These are phyloP conservation scores for Trichosurus vulpecula DNA, from an alignment of 2,797 vertebrate genomes.

Conservation along the genomic window DNA sequence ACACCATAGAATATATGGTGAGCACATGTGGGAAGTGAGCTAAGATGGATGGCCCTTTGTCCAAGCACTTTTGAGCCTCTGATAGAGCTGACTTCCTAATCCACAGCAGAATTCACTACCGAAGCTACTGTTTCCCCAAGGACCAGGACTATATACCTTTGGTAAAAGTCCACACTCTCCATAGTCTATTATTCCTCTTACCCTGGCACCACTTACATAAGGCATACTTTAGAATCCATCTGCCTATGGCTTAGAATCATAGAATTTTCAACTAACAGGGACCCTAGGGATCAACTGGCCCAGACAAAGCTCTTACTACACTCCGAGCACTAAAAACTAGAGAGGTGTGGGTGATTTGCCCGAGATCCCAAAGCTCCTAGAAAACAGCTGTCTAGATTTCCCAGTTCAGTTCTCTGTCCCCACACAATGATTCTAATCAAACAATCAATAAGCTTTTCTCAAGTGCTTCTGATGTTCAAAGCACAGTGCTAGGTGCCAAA, in stretches of 20 bases:
- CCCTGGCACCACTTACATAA: not conserved
- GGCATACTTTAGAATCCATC: too few species aligned
- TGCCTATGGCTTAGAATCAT: too few species aligned
- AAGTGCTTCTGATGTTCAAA: too few species aligned
- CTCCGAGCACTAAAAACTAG: not conserved
- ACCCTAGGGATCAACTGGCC: too few species aligned
- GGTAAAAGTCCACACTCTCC: not conserved
- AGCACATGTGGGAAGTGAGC: not conserved
- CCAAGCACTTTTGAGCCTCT: not conserved
- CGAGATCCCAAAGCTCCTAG: not conserved
- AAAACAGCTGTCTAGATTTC: not conserved
- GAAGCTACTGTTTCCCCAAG: not conserved
- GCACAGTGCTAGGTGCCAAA: too few species aligned
- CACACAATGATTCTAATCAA: too few species aligned
- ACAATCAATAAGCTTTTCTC: too few species aligned
- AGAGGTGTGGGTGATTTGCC: not conserved
- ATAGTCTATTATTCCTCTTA: not conserved
- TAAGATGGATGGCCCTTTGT: not conserved
- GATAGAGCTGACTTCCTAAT: not conserved
- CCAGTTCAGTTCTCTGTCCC: too few species aligned
- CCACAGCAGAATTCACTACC: not conserved
- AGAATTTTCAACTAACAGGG: too few species aligned
- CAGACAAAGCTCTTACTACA: too few species aligned
- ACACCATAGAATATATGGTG: not conserved
- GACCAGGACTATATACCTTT: not conserved